phyloP scores from a whole-genome alignment of 2,888 invertebrate genomes.

The Scaptomyza reducta region DNA sequence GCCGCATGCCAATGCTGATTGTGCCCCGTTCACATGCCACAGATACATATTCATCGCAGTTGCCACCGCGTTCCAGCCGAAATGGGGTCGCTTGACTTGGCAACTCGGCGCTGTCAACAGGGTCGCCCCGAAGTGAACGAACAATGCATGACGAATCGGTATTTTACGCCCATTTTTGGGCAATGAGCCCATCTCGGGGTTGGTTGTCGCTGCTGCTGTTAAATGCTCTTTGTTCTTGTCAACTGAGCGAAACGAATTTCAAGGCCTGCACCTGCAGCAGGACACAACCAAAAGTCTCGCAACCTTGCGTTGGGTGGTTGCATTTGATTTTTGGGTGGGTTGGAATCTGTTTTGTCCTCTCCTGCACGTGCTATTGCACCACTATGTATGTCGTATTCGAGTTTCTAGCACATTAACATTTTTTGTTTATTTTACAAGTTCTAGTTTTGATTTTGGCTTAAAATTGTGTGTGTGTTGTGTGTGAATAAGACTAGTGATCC shows the following conservation, averaged over 20 bases:
- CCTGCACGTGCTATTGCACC: slow-evolving; percentile 50
- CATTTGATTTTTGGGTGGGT: slow-evolving; percentile 3
- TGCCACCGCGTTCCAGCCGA: slow-evolving; percentile 4
- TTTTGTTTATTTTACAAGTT: slow-evolving; percentile 75
- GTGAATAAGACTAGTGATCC: slow-evolving; percentile 68
- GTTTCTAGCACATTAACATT: slow-evolving; percentile 67
- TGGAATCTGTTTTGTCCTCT: slow-evolving; percentile 8
- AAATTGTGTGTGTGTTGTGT: slow-evolving; percentile 45
- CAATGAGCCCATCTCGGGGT: slow-evolving; percentile 43
- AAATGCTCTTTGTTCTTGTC: slow-evolving; percentile 80
- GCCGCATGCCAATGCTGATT: slow-evolving; percentile 50
- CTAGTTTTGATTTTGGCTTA: slow-evolving; percentile 81
- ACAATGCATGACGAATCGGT: slow-evolving; percentile 83
- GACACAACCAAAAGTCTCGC: slow-evolving; percentile 45
- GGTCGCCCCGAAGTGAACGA: slow-evolving; percentile 65
- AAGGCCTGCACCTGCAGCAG: slow-evolving; percentile 84
- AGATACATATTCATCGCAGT: slow-evolving; percentile 29
- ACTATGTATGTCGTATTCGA: slow-evolving; percentile 7
- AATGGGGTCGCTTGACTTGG: slow-evolving; percentile 40
- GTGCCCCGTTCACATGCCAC: slow-evolving; percentile 45
- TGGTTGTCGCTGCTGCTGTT: slow-evolving; percentile 47
- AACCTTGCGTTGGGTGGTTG: slow-evolving; percentile 53
- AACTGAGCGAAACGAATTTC: slow-evolving; percentile 83
- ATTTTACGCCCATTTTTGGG: slow-evolving; percentile 82
- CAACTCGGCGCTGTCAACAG: slow-evolving; percentile 61